phyloP scores from a whole-genome alignment of 2,888 invertebrate genomes.

The Drosophila mulleri region DNA sequence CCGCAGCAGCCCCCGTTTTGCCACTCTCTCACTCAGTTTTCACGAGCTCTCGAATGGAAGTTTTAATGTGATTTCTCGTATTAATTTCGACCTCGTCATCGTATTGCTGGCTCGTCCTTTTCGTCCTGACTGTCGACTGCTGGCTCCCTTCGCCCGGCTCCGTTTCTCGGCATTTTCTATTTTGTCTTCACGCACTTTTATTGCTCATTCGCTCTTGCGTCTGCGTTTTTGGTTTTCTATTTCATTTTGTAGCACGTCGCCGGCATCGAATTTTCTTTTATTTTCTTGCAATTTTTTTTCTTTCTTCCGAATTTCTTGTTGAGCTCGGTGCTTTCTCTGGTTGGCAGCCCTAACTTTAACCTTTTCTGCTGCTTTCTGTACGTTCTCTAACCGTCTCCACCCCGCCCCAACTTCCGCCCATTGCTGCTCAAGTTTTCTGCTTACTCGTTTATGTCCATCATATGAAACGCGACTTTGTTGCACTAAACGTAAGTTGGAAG shows the following conservation, averaged over 20 bases:
- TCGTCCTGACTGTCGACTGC: conserved; percentile 8
- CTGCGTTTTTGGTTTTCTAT: conserved; percentile 53
- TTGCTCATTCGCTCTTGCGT: conserved; percentile 53
- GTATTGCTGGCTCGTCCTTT: conserved; percentile 42
- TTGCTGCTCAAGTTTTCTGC: conserved; percentile 36
- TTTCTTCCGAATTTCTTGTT: conserved; percentile 25
- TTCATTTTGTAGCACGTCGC: conserved; percentile 74
- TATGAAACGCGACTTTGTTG: conserved; percentile 72
- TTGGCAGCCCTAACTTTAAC: conserved; percentile 42
- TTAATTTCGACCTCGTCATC: conserved; percentile 79
- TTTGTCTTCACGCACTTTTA: conserved; percentile 73
- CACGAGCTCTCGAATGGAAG: conserved; percentile 55
- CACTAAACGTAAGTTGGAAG: conserved; percentile 67
- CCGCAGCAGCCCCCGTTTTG: neutral
- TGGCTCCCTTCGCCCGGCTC: conserved; percentile 5
- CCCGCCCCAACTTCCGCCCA: conserved; percentile 5
- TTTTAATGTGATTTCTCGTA: conserved; percentile 79
- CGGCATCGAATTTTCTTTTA: conserved; percentile 60
- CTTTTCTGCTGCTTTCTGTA: conserved; percentile 24
- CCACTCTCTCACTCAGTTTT: conserved; percentile 20
- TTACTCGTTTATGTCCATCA: conserved; percentile 64
- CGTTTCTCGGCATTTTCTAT: conserved; percentile 57
- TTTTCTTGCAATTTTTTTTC: conserved; percentile 27
- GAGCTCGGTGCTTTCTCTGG: conserved; percentile 60
- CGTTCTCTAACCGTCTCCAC: conserved; percentile 1